Evolutionary conservation across 2,113 vertebrate genomes (phyloP).

Genomic region (Abramis brama): DNA sequence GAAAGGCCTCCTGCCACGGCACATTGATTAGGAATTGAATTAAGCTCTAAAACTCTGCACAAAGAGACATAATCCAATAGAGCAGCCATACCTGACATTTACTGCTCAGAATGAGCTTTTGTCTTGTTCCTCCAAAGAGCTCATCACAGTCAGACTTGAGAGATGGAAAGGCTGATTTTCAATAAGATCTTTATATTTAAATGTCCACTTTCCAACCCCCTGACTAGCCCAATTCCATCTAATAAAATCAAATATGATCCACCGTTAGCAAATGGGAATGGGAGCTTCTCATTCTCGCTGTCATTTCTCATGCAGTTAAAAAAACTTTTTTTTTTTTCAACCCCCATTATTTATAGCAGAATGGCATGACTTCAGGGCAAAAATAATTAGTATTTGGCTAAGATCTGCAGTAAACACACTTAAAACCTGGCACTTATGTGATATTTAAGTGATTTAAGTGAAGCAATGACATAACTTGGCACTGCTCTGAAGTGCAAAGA

Average conservation of each 20-base stretch:
- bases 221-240: background rate
- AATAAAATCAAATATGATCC: background rate
- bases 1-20: conserved; percentile 48
- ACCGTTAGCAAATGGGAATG: background rate
- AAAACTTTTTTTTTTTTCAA: background rate
- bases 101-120: conserved; percentile 46
- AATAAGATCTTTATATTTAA: conserved; percentile 35
- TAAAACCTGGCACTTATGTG: background rate
- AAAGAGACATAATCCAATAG: conserved; percentile 51
- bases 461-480: background rate
- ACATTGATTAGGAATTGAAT: conserved; percentile 56
- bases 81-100: conserved; percentile 50
- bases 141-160: conserved; percentile 33
- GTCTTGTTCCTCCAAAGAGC: conserved; percentile 24
- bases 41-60: conserved; percentile 38
- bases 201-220: background rate
- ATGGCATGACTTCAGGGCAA: background rate
- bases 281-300: background rate
- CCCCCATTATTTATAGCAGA: background rate
- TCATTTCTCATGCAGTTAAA: background rate
- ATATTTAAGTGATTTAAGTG: background rate
- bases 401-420: background rate
- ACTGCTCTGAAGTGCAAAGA: background rate
- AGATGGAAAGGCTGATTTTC: conserved; percentile 26
- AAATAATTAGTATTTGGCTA: background rate